phyloP scores from a whole-genome alignment of 2,888 invertebrate genomes.

The Drosophila eohydei region DNA sequence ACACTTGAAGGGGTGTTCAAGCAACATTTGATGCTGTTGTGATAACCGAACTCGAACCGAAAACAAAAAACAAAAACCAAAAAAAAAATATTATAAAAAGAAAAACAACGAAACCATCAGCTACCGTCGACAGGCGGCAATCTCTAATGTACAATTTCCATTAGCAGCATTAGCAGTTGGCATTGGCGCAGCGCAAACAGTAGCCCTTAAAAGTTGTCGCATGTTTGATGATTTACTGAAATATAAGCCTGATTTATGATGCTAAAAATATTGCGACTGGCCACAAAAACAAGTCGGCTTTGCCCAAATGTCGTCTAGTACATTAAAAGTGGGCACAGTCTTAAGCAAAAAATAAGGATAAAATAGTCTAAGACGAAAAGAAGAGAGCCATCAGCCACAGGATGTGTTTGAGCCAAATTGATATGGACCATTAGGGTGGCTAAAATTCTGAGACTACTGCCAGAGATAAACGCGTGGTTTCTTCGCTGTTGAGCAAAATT shows the following conservation, averaged over 20 bases:
- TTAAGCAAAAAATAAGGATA: conserved; percentile 38
- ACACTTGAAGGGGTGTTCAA: conserved; percentile 79
- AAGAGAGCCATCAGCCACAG: conserved; percentile 56
- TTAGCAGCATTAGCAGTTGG: conserved; percentile 64
- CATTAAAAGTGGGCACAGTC: conserved; percentile 60
- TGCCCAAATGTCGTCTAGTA: conserved; percentile 47
- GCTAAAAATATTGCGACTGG: conserved; percentile 60
- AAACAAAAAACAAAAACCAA: conserved; percentile 13
- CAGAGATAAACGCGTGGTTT: conserved; percentile 39
- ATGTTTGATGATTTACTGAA: conserved; percentile 81
- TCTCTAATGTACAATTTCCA: conserved; percentile 78
- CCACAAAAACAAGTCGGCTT: conserved; percentile 51
- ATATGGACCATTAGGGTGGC: conserved; percentile 81
- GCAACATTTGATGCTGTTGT: conserved; percentile 71
- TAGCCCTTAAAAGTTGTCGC: conserved; percentile 57
- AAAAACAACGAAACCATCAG: conserved; percentile 24
- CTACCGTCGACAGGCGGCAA: conserved; percentile 41
- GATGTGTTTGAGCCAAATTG: conserved; percentile 76
- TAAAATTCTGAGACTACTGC: conserved; percentile 37
- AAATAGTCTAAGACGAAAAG: conserved; percentile 37
- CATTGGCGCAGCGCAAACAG: conserved; percentile 30
- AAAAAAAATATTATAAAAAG: not conserved
- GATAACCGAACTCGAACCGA: conserved; percentile 58
- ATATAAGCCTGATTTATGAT: conserved; percentile 83
- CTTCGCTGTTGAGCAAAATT: not conserved